Evolutionary conservation across 1,140 invertebrate species (phyloP).

Genomic region (Sweltsa coloradensis): DNA sequence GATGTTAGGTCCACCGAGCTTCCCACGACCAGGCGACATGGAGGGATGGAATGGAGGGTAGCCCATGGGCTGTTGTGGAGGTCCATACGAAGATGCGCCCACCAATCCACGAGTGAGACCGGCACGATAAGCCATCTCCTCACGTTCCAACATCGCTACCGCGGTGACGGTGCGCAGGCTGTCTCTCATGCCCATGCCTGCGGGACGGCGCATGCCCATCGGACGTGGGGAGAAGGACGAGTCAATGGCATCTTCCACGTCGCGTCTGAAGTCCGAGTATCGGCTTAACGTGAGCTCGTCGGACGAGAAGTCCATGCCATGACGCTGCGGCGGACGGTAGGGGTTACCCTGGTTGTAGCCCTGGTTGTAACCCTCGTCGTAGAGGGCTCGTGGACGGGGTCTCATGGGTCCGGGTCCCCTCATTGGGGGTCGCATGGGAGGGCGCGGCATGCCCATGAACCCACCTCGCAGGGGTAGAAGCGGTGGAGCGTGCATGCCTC

Average conservation of each 20-base stretch:
- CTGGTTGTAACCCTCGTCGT: conserved; percentile 5
- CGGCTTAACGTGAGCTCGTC: conserved; percentile 14
- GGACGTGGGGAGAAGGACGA: conserved; percentile 9
- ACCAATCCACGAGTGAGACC: conserved; percentile 9
- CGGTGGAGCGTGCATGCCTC: neutral
- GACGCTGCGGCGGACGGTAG: neutral
- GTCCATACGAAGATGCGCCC: conserved; percentile 2
- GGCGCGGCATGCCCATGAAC: conserved; percentile 3
- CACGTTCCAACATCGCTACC: conserved; percentile 9
- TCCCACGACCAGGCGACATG: neutral
- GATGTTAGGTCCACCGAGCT: no score
- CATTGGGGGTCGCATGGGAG: conserved; percentile 7
- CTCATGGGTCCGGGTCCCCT: neutral
- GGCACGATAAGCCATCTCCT: conserved; percentile 10
- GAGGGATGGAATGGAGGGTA: neutral
- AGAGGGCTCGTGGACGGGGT: neutral
- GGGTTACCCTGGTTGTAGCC: neutral
- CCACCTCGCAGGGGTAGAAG: conserved; percentile 2
- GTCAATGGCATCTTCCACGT: conserved; percentile 17
- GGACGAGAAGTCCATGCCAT: conserved; percentile 8
- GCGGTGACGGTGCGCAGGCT: conserved; percentile 2
- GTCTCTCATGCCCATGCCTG: neutral
- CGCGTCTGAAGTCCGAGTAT: conserved; percentile 16
- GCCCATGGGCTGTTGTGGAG: neutral
- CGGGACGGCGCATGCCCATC: neutral